Evolutionary conservation across 2,888 invertebrate species (phyloP).

Genomic region (Ormyrus labotus): DNA sequence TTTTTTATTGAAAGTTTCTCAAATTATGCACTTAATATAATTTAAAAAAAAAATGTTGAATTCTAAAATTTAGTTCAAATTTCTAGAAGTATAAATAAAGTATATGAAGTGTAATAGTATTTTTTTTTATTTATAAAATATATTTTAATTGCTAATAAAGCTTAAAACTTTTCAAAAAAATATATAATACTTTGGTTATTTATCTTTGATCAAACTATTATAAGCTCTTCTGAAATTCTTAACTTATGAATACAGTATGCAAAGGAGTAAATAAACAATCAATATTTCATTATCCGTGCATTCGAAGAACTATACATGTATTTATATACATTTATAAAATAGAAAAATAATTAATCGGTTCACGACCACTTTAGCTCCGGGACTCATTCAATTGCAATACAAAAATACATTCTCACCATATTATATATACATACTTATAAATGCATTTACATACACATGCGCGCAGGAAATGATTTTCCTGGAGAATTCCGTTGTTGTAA

Average conservation of each 20-base stretch:
- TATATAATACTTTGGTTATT: conserved; percentile 31
- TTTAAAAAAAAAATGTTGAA: too few species aligned
- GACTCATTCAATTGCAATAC: conserved; percentile 36
- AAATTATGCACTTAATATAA: too few species aligned
- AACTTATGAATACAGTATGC: not conserved
- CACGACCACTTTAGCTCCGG: conserved; percentile 37
- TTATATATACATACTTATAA: conserved; percentile 26
- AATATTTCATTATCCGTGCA: conserved; percentile 42
- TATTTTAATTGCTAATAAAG: not conserved
- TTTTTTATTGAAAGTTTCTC: too few species aligned
- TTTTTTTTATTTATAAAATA: too few species aligned
- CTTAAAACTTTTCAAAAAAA: not conserved
- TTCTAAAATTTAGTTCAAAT: too few species aligned
- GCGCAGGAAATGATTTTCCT: conserved; percentile 2
- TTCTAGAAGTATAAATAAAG: too few species aligned
- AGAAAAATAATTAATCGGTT: conserved; percentile 51
- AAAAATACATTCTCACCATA: conserved; percentile 49
- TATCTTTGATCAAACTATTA: conserved; percentile 10
- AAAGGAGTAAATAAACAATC: conserved; percentile 27
- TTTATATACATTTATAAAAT: conserved; percentile 50
- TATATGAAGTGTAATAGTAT: too few species aligned
- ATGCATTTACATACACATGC: not conserved
- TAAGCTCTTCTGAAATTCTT: not conserved
- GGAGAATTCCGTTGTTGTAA: not conserved
- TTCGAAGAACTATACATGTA: conserved; percentile 53